Conservation (phyloP, 1,140 invertebrate genomes). For the Steinernema khuongi region DNA sequence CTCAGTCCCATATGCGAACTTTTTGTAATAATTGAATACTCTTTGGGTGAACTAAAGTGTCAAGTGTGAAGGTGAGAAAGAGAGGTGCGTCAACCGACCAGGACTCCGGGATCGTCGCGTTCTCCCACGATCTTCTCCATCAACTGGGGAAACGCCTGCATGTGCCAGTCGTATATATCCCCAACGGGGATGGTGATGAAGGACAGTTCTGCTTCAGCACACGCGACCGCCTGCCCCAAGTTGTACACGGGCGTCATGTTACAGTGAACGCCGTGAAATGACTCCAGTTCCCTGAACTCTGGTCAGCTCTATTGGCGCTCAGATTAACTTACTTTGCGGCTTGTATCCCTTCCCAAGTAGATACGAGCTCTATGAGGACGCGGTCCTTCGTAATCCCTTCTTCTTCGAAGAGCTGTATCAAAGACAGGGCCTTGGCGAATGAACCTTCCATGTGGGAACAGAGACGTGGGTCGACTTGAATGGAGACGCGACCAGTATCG, state of each 20-base stretch:
- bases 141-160: too few relatives aligned
- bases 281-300: slow-evolving; percentile 73
- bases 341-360: slow-evolving; percentile 98
- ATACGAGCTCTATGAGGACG: slow-evolving; percentile 90
- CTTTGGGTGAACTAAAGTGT: slow-evolving; percentile 82
- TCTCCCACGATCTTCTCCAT: too few relatives aligned
- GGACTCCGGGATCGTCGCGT: slow-evolving; percentile 83
- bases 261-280: slow-evolving; percentile 87
- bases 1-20: slow-evolving; percentile 88
- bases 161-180: slow-evolving; percentile 92
- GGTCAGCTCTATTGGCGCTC: too few relatives aligned
- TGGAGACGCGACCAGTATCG: slow-evolving; percentile 91
- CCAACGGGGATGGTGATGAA: slow-evolving; percentile 87
- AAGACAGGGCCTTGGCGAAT: slow-evolving; percentile 77
- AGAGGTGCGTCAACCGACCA: slow-evolving; percentile 21
- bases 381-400: slow-evolving; percentile 84
- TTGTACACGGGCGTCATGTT: slow-evolving; percentile 94
- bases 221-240: slow-evolving; percentile 82
- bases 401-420: slow-evolving; percentile 83
- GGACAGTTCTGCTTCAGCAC: slow-evolving; percentile 92
- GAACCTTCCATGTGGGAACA: slow-evolving; percentile 89
- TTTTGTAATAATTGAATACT: slow-evolving; percentile 99
- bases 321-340: slow-evolving; percentile 73
- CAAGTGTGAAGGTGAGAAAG: slow-evolving; percentile 24
- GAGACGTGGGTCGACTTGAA: slow-evolving; percentile 93